A percentile compares a stretch with the other conserved stretches of the same genome.
These are phyloP conservation scores for Mirounga angustirostris DNA, from an alignment of 2,113 vertebrate species.

Conservation along the genomic window DNA sequence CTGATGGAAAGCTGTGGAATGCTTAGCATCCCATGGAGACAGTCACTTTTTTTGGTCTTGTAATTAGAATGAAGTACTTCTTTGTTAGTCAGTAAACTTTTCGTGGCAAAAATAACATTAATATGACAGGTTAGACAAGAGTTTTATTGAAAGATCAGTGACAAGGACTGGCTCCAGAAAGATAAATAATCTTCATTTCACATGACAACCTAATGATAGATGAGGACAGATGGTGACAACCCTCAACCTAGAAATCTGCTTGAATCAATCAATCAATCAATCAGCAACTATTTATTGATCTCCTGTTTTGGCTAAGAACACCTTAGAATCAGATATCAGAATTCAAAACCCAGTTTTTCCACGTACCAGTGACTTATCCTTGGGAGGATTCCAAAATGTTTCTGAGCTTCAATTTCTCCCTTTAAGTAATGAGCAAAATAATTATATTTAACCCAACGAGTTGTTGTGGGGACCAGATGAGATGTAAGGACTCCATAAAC, in stretches of 20 bases:
- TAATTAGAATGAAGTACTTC: conserved; percentile 61
- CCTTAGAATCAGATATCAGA: conserved; percentile 59
- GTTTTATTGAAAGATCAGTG: conserved; percentile 74
- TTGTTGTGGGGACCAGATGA: not conserved
- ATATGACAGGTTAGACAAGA: conserved; percentile 73
- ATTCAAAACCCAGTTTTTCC: conserved; percentile 61
- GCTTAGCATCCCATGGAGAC: not conserved
- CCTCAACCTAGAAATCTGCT: conserved; percentile 69
- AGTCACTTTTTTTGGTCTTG: not conserved
- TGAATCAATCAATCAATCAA: conserved; percentile 71
- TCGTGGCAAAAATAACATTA: conserved; percentile 75
- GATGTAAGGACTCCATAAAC: not conserved
- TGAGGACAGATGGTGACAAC: conserved; percentile 75
- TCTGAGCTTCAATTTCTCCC: conserved; percentile 42
- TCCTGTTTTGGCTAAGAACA: conserved; percentile 65
- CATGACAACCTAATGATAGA: conserved; percentile 78
- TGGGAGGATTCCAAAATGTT: conserved; percentile 21
- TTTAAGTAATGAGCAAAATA: not conserved
- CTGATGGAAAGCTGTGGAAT: not conserved
- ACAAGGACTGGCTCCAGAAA: conserved; percentile 75
- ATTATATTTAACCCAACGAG: not conserved
- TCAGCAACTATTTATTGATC: conserved; percentile 79
- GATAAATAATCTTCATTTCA: conserved; percentile 78
- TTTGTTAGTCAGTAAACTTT: conserved; percentile 74
- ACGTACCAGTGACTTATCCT: not conserved